Conservation (phyloP, 2,113 vertebrate genomes). For the Puma concolor region DNA sequence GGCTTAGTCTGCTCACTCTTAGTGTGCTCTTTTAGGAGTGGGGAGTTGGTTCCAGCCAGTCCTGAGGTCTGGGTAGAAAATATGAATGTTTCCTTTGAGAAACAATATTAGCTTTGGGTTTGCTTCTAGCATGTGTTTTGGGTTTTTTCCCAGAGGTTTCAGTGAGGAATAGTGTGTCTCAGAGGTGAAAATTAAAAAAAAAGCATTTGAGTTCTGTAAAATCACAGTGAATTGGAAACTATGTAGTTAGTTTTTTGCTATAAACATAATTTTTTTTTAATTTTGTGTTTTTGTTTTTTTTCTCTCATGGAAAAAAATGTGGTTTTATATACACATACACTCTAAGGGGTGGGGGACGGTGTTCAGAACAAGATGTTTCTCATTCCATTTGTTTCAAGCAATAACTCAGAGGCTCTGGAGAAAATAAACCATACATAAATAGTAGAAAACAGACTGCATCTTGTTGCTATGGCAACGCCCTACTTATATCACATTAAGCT, state of each 20-base stretch:
- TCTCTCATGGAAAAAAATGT: constrained; percentile 33
- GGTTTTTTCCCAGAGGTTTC: constrained; percentile 55
- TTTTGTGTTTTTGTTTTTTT: constrained; percentile 41
- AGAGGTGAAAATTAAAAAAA: constrained; percentile 63
- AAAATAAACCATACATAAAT: constrained; percentile 89
- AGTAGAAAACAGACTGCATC: constrained; percentile 88
- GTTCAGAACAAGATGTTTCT: constrained; percentile 81
- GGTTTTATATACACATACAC: constrained; percentile 73
- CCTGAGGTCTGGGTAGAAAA: not conserved
- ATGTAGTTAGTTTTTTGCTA: constrained; percentile 62
- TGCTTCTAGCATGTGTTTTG: constrained; percentile 61
- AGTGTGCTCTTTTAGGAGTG: not conserved
- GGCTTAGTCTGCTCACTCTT: not conserved
- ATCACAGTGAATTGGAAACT: constrained; percentile 56
- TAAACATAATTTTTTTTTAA: constrained; percentile 63
- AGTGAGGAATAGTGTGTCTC: constrained; percentile 35
- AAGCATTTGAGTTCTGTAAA: constrained; percentile 68
- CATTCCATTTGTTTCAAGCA: constrained; percentile 82
- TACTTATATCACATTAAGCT: constrained; percentile 91
- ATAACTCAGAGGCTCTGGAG: constrained; percentile 84
- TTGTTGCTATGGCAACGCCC: constrained; percentile 89
- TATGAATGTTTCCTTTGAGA: constrained; percentile 52
- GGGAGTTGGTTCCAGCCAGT: not conserved
- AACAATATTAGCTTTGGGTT: constrained; percentile 34
- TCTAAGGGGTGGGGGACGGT: not conserved